Evolutionary conservation across 35 echinoderm and acorn worm genomes (phyloP).

Genomic region (Apostichopus californicus): DNA sequence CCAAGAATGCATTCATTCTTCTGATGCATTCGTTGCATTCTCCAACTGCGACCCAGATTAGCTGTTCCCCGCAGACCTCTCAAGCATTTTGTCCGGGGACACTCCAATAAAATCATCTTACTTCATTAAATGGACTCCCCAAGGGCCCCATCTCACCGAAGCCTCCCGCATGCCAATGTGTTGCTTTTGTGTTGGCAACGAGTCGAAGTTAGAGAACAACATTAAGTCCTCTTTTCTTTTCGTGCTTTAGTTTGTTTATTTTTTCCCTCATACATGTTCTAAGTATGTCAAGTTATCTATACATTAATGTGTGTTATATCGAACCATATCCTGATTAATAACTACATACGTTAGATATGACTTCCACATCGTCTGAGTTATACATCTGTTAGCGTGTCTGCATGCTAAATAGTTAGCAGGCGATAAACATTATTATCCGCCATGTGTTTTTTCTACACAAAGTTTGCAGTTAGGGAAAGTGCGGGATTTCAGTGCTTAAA

Average conservation of each 20-base stretch:
- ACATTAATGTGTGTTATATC: not conserved
- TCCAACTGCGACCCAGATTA: slow-evolving; percentile 30
- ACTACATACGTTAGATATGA: not conserved
- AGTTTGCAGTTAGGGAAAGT: too few species aligned
- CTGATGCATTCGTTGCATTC: slow-evolving; percentile 38
- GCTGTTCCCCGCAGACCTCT: slow-evolving; percentile 39
- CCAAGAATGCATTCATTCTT: slow-evolving; percentile 29
- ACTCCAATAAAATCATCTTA: slow-evolving; percentile 18
- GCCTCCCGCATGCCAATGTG: slow-evolving; percentile 25
- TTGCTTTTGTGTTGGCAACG: slow-evolving; percentile 29
- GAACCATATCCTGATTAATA: not conserved
- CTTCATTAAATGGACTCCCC: not conserved
- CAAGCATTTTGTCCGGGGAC: not conserved
- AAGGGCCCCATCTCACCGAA: not conserved
- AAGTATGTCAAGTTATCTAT: not conserved
- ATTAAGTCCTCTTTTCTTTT: not conserved
- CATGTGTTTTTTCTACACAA: too few species aligned
- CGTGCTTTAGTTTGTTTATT: not conserved
- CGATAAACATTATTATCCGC: too few species aligned
- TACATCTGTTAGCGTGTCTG: not conserved
- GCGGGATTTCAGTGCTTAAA: too few species aligned
- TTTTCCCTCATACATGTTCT: not conserved
- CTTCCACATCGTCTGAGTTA: not conserved
- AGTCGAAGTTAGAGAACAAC: not conserved
- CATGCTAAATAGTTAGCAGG: too few species aligned